Evolutionary conservation across 2,797 vertebrate genomes (phyloP).

Genomic region (Bovichtus diacanthus): DNA sequence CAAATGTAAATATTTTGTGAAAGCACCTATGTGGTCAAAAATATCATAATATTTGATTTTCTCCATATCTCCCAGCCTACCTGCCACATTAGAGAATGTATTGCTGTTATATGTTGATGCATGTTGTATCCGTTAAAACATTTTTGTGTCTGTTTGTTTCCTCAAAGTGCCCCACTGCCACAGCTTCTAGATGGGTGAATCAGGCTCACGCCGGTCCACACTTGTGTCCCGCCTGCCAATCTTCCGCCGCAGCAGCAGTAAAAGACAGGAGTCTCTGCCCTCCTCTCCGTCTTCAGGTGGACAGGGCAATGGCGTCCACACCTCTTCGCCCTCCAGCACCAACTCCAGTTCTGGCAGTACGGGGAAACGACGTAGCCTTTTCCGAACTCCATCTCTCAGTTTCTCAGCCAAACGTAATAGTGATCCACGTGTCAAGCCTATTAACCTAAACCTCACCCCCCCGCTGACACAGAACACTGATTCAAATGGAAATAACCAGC

Average conservation of each 20-base stretch:
- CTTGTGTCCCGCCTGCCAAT: slow-evolving; percentile 98
- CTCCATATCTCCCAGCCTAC: too few relatives aligned
- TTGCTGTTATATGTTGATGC: not conserved
- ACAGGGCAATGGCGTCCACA: slow-evolving; percentile 90
- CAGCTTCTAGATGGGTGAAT: slow-evolving; percentile 91
- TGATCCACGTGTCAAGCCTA: slow-evolving; percentile 84
- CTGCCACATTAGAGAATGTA: not conserved
- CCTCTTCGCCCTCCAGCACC: slow-evolving; percentile 97
- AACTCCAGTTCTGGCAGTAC: slow-evolving; percentile 98
- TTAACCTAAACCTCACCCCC: slow-evolving; percentile 79
- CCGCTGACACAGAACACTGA: slow-evolving; percentile 69
- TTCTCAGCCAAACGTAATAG: slow-evolving; percentile 91
- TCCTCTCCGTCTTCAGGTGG: slow-evolving; percentile 95
- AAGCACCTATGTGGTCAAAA: too few relatives aligned
- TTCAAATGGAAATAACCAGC: slow-evolving; percentile 79
- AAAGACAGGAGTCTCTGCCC: slow-evolving; percentile 94
- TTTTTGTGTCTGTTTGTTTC: slow-evolving; percentile 28
- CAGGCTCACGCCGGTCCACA: slow-evolving; percentile 91
- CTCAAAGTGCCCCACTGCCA: slow-evolving; percentile 47
- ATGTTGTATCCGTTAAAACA: not conserved
- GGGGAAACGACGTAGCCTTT: slow-evolving; percentile 94
- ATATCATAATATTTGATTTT: too few relatives aligned
- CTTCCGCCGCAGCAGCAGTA: slow-evolving; percentile 93
- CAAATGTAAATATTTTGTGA: too few relatives aligned
- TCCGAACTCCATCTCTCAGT: slow-evolving; percentile 94